Evolutionary conservation across 2,888 invertebrate genomes (phyloP).

Genomic region (Lymantria monacha): DNA sequence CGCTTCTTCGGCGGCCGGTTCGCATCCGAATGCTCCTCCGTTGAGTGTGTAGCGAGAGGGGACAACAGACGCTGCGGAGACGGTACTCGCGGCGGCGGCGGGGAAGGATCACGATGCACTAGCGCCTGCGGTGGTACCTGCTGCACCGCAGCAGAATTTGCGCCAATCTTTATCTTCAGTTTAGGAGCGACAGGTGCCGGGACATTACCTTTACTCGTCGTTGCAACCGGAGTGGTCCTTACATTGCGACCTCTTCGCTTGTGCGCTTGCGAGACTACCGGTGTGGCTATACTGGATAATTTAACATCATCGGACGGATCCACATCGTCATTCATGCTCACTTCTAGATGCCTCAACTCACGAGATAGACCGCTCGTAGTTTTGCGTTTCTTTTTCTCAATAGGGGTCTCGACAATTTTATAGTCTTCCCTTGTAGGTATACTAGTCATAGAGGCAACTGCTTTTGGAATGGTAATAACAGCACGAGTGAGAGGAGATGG

Average conservation of each 20-base stretch:
- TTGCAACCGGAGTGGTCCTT: constrained; percentile 13
- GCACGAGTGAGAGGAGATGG: constrained; percentile 85
- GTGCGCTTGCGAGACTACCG: constrained; percentile 36
- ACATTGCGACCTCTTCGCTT: constrained; percentile 9
- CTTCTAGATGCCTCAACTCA: constrained; percentile 85
- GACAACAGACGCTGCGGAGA: constrained; percentile 38
- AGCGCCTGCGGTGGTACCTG: constrained; percentile 45
- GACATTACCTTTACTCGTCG: constrained; percentile 39
- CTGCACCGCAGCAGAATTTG: constrained; percentile 79
- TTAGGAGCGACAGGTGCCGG: constrained; percentile 83
- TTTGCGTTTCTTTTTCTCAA: constrained; percentile 86
- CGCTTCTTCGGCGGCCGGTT: constrained; percentile 92
- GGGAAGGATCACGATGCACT: constrained; percentile 5
- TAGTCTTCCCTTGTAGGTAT: constrained; percentile 94
- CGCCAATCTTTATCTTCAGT: constrained; percentile 89
- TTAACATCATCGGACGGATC: constrained; percentile 67
- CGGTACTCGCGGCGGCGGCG: constrained; percentile 34
- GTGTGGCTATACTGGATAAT: constrained; percentile 46
- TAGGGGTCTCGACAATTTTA: constrained; percentile 84
- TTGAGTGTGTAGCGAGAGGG: constrained; percentile 48
- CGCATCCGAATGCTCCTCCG: constrained; percentile 70
- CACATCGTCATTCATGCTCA: constrained; percentile 80
- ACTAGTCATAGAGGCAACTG: constrained; percentile 93
- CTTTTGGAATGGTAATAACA: constrained; percentile 92
- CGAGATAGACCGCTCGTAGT: constrained; percentile 77